Percentiles rank a stretch among this genome's conserved stretches.
phyloP scores from a whole-genome alignment of 2,888 invertebrate genomes.

The Microctonus hyperodae region DNA sequence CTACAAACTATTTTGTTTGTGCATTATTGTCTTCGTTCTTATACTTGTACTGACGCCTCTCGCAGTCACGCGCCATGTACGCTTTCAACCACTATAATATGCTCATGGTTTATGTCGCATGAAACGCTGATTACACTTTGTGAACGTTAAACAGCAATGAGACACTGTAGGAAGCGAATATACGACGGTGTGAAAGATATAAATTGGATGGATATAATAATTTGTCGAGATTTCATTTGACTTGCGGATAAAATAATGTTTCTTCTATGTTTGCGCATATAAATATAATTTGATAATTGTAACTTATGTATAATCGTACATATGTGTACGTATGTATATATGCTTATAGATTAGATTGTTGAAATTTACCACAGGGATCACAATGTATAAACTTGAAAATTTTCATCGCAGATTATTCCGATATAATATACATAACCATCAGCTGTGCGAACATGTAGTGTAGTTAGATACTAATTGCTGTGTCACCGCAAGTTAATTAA shows the following conservation, averaged over 20 bases:
- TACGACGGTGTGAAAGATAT: neutral
- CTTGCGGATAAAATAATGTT: neutral
- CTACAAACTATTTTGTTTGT: slow-evolving; percentile 15
- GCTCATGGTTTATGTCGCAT: slow-evolving; percentile 14
- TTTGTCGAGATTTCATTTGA: slow-evolving; percentile 4
- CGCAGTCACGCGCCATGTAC: slow-evolving; percentile 14
- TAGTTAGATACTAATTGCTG: too few relatives aligned
- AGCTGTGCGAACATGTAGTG: too few relatives aligned
- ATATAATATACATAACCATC: too few relatives aligned
- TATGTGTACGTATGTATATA: too few relatives aligned
- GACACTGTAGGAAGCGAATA: neutral
- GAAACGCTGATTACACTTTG: neutral
- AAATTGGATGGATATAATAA: neutral
- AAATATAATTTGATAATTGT: neutral
- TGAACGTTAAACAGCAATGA: neutral
- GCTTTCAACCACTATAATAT: slow-evolving; percentile 4
- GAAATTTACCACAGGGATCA: neutral
- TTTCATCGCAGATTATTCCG: neutral
- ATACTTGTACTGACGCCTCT: neutral
- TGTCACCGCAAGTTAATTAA: too few relatives aligned
- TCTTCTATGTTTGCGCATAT: neutral
- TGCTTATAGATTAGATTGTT: neutral
- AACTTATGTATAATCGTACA: neutral
- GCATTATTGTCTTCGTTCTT: neutral
- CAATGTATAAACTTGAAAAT: neutral